A percentile compares a stretch with the other conserved stretches of the same genome.
phyloP scores from a whole-genome alignment of 1,140 invertebrate genomes.

The Monochamus saltuarius region DNA sequence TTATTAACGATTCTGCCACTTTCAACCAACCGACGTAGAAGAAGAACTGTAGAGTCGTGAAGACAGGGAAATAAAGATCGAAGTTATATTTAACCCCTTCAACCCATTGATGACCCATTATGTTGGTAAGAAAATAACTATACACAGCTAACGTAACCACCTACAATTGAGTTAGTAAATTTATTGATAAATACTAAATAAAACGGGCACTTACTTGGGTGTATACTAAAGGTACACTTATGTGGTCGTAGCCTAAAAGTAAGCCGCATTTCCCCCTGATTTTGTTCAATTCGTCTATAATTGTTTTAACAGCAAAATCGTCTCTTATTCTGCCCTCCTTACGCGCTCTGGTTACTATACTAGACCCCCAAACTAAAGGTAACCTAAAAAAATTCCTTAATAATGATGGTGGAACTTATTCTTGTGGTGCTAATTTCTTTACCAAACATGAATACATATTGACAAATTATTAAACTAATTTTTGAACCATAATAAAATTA shows the following conservation, averaged over 20 bases:
- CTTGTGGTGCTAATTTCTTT: not conserved
- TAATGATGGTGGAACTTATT: not conserved
- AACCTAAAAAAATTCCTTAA: conserved; percentile 56
- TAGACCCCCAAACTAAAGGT: conserved; percentile 90
- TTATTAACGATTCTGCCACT: conserved; percentile 81
- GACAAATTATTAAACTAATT: no score
- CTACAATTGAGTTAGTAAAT: conserved; percentile 51
- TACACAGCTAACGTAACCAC: conserved; percentile 92
- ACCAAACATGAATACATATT: no score
- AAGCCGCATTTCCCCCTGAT: conserved; percentile 82
- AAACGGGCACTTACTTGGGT: conserved; percentile 69
- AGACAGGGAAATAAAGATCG: conserved; percentile 85
- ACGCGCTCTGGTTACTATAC: conserved; percentile 80
- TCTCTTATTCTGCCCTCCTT: conserved; percentile 90
- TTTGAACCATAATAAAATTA: no score
- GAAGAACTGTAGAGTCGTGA: conserved; percentile 81
- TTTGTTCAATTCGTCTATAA: conserved; percentile 87
- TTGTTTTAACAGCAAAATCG: conserved; percentile 89
- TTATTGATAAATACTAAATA: not conserved
- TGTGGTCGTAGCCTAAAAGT: conserved; percentile 83
- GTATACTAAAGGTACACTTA: conserved; percentile 90
- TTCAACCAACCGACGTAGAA: conserved; percentile 94
- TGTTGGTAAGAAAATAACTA: conserved; percentile 80
- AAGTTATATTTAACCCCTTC: conserved; percentile 56
- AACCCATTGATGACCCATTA: conserved; percentile 83